Percentiles rank a stretch among this genome's conserved stretches.
Conservation (phyloP, 2,888 invertebrate genomes). For the Baronia brevicornis region DNA sequence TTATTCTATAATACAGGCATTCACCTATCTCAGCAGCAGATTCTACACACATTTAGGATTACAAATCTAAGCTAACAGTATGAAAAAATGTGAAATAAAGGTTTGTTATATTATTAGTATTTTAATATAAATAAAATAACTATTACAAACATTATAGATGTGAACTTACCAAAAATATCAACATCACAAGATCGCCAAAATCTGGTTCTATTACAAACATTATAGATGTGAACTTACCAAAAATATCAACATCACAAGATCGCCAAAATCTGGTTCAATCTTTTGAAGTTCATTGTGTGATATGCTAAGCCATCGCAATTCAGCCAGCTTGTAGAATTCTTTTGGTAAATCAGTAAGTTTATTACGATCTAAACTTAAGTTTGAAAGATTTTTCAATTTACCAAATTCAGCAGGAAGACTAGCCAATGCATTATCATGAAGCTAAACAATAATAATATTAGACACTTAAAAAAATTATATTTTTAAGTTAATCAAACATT, state of each 20-base stretch:
- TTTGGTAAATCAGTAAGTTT: conserved; percentile 77
- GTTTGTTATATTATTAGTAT: conserved; percentile 1
- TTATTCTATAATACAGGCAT: too few relatives aligned
- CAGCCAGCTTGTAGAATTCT: conserved; percentile 81
- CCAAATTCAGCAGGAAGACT: conserved; percentile 84
- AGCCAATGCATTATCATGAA: conserved; percentile 88
- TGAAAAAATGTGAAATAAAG: too few relatives aligned
- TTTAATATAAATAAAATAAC: too few relatives aligned
- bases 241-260: conserved; percentile 82
- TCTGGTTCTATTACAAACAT: too few relatives aligned
- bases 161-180: conserved; percentile 71
- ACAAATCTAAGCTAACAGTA: too few relatives aligned
- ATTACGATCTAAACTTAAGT: conserved; percentile 81
- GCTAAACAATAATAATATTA: conserved; percentile 69
- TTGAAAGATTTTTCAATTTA: conserved; percentile 78
- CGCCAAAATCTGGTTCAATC: conserved; percentile 83
- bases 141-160: too few relatives aligned
- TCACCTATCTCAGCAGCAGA: too few relatives aligned
- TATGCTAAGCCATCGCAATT: conserved; percentile 81
- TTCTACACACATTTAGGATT: too few relatives aligned
- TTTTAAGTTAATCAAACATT: background rate
- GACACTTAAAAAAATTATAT: conserved; percentile 1
- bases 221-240: conserved; percentile 56
- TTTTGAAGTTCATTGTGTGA: conserved; percentile 83
- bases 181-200: conserved; percentile 86